These are phyloP conservation scores for Sycophaga agraensis DNA, from an alignment of 1,140 invertebrate species.

Conservation along the genomic window DNA sequence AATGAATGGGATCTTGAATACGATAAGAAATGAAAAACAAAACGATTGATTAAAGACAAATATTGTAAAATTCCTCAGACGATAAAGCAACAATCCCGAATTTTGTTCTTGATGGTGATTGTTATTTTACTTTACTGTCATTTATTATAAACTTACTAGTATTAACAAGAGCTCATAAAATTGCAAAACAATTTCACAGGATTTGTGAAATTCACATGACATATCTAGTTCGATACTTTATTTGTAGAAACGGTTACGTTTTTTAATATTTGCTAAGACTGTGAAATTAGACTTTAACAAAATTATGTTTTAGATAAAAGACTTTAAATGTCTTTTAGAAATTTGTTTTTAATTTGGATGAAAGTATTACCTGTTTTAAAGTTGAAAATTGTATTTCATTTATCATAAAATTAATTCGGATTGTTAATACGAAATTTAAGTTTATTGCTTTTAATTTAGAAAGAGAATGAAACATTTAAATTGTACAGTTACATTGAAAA, in stretches of 20 bases:
- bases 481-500: too few relatives aligned
- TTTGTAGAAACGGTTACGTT: not conserved
- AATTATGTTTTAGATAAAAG: not conserved
- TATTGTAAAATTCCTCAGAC: too few relatives aligned
- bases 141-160: not conserved
- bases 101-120: constrained; percentile 42
- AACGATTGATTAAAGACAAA: too few relatives aligned
- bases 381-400: too few relatives aligned
- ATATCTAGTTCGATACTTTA: not conserved
- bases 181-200: constrained; percentile 5
- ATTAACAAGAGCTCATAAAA: not conserved
- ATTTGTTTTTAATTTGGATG: not conserved
- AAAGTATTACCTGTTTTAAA: too few relatives aligned
- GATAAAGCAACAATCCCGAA: not conserved
- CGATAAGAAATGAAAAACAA: too few relatives aligned
- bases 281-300: constrained; percentile 10
- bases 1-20: too few relatives aligned
- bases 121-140: constrained; percentile 33
- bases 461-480: too few relatives aligned
- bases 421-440: too few relatives aligned
- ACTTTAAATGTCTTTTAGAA: not conserved
- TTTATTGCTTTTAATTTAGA: too few relatives aligned
- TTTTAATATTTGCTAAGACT: constrained; percentile 9
- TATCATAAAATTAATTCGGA: too few relatives aligned
- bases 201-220: constrained; percentile 7